Percentiles rank a stretch among this genome's conserved stretches.
These are phyloP conservation scores for Larimichthys crocea DNA, from an alignment of 2,113 vertebrate species.

Conservation along the genomic window DNA sequence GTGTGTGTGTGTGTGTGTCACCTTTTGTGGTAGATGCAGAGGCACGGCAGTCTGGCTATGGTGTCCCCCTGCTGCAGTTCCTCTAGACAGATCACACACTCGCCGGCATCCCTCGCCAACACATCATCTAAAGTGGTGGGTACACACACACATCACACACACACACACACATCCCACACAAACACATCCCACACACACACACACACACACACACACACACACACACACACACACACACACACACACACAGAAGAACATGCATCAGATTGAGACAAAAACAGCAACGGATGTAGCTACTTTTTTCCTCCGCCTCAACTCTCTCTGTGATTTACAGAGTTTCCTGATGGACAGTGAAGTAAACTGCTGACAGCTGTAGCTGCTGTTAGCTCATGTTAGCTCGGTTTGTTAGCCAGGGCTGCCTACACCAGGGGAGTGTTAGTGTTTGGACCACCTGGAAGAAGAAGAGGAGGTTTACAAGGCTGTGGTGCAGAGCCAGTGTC, in stretches of 20 bases:
- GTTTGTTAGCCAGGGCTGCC: no score
- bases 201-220: conserved; percentile 53
- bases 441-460: no score
- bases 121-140: conserved; percentile 90
- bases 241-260: conserved; percentile 52
- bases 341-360: no score
- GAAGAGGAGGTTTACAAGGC: no score
- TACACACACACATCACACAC: conserved; percentile 50
- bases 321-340: no score
- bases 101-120: conserved; percentile 95
- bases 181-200: conserved; percentile 23
- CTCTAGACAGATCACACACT: conserved; percentile 99
- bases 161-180: conserved; percentile 1
- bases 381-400: no score
- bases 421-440: no score
- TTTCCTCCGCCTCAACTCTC: no score
- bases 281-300: neutral
- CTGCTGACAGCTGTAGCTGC: no score
- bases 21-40: conserved; percentile 99
- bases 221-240: conserved; percentile 33
- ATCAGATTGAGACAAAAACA: conserved; percentile 57
- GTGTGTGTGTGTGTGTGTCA: conserved; percentile 68
- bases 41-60: conserved; percentile 99
- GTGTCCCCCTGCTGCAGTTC: conserved; percentile 98
- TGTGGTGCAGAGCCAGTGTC: no score